Base-by-base conservation (phyloP, 2,888 invertebrate species). In the Odontothrips loti region DNA sequence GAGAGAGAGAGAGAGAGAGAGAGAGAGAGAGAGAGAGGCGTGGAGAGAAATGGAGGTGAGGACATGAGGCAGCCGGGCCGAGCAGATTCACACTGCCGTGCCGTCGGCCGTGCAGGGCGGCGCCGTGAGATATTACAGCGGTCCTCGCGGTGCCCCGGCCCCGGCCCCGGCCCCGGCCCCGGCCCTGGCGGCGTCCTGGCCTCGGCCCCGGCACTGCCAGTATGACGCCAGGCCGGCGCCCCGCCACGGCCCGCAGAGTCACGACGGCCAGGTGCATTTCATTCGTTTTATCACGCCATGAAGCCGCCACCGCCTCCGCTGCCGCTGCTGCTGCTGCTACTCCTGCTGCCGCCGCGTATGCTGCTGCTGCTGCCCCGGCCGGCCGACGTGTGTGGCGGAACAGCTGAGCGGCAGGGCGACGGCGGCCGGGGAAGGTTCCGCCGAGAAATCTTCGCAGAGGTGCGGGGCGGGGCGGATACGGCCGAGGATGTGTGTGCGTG, bases 201-300 rank as follows among this genome's bases (percentile, higher is more conserved):
- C 34, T 6, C 3, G 34, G 3, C 6, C 34, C 34, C 34, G 34
- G 34, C 34, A 43, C 34, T 43, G 34, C 34, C 34, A 6, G 3
- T 43, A 43, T 6, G 34, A 2, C 2, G 3, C 3, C 34, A 43
- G 34, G 3, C 34, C 34, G 34, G 34, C 34, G 34, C 34, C 34
- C 2, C 34, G 34, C 34, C 34, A 43, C 34, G 34, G 6, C 34
- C 2, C 34, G 51, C 51, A 51, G 51, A 68, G 68, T 68, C 68
- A 68, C 68, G 34, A 43, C 68, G 23, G 11, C 68, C 68, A 68
- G 68, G 68, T 68, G 68, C 68, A 68, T 68, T 68, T 68, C 68
- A 68, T 68, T 68, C 68, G 0, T 20, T 68, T 68, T 68, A 68
- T 68, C 68, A 68, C 68, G 68, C 11, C 68, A 23, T 68, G 23